Conservation (phyloP, 2,113 vertebrate genomes). For the Carollia perspicillata region DNA sequence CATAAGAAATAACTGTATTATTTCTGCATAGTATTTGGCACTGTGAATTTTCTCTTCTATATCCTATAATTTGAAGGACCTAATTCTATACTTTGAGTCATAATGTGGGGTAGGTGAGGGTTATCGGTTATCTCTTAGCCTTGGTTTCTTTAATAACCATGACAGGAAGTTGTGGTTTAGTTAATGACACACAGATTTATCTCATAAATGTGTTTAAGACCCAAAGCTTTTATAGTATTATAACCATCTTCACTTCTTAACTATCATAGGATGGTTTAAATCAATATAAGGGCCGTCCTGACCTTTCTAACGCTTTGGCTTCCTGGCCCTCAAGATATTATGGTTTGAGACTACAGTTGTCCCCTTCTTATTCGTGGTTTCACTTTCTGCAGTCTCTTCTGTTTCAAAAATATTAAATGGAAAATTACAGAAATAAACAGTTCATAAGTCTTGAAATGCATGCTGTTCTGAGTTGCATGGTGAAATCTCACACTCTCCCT, state of each 20-base stretch:
- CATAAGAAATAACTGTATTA: background rate
- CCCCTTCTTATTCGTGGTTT: background rate
- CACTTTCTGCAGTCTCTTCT: background rate
- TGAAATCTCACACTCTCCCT: background rate
- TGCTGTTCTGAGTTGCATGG: background rate
- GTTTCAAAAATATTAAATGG: background rate
- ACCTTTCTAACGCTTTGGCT: background rate
- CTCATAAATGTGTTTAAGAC: background rate
- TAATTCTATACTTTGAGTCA: background rate
- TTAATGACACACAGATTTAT: background rate
- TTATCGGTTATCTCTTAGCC: background rate
- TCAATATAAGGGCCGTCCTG: background rate
- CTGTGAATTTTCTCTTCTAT: background rate
- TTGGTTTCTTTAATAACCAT: background rate
- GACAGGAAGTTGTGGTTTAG: background rate
- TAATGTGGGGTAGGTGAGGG: background rate
- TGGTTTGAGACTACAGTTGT: background rate
- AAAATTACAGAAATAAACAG: background rate
- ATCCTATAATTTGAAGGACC: background rate
- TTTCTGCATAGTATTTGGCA: background rate
- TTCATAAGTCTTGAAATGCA: background rate
- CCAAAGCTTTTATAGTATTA: background rate
- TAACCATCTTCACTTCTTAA: background rate
- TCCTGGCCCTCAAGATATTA: background rate
- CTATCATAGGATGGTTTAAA: background rate